phyloP scores from a whole-genome alignment of 2,888 invertebrate species.

The Ashinkailepas kermadecensis region DNA sequence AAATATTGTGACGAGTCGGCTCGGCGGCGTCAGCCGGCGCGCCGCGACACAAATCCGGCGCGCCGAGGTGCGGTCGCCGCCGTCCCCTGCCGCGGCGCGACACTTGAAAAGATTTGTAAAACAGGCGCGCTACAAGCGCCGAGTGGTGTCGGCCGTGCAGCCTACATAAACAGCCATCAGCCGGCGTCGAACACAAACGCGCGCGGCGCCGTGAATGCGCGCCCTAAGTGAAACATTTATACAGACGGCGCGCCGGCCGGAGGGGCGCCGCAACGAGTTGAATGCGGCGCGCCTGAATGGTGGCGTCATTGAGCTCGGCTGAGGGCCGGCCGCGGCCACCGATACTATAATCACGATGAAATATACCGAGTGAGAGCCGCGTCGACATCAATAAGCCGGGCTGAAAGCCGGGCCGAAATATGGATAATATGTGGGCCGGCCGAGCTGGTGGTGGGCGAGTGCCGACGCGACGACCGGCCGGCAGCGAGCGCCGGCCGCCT shows the following conservation, averaged over 20 bases:
- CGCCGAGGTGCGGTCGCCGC: background rate
- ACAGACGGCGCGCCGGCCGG: background rate
- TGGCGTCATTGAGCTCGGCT: background rate
- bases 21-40: background rate
- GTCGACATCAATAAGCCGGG: constrained; percentile 11
- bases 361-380: constrained; percentile 11
- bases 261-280: constrained; percentile 12
- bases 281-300: background rate
- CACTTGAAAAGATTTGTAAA: constrained; percentile 21
- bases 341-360: constrained; percentile 20
- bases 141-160: background rate
- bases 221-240: constrained; percentile 16
- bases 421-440: constrained; percentile 18
- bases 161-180: background rate
- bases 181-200: background rate
- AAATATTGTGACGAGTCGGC: constrained; percentile 8
- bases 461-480: background rate
- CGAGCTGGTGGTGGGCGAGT: background rate
- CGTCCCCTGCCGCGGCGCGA: background rate
- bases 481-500: background rate
- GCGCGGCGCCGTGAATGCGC: background rate
- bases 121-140: background rate
- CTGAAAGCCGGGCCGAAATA: constrained; percentile 8
- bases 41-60: too few species aligned
- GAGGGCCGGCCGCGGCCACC: constrained; percentile 2